These are phyloP conservation scores for Timandra comae DNA, from an alignment of 2,888 invertebrate genomes.

Conservation along the genomic window DNA sequence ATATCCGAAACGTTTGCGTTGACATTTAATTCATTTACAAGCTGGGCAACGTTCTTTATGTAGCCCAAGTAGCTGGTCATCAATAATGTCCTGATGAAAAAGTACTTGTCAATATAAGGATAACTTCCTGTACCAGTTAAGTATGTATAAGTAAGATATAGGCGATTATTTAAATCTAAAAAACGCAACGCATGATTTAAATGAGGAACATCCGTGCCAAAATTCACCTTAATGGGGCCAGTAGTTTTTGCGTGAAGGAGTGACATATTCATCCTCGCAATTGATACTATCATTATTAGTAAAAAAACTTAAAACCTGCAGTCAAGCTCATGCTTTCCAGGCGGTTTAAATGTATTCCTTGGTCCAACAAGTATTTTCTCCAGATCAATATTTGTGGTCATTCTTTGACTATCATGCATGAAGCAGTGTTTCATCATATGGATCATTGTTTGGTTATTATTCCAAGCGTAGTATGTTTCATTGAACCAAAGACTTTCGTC, in stretches of 20 bases:
- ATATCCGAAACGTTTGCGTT: constrained; percentile 69
- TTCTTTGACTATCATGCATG: constrained; percentile 52
- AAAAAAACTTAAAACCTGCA: constrained; percentile 35
- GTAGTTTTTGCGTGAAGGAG: neutral
- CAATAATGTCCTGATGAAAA: constrained; percentile 39
- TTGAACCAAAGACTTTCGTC: too few relatives aligned
- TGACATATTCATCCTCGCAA: neutral
- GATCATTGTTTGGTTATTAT: constrained; percentile 57
- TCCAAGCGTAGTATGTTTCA: constrained; percentile 61
- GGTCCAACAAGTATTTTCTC: constrained; percentile 39
- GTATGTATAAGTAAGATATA: too few relatives aligned
- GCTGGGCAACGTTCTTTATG: constrained; percentile 38
- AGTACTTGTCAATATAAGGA: too few relatives aligned
- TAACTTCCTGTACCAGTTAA: too few relatives aligned
- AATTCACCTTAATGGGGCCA: neutral
- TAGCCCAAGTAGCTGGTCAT: constrained; percentile 57
- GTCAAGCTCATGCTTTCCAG: constrained; percentile 50
- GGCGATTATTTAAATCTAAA: too few relatives aligned
- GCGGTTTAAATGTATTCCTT: constrained; percentile 36
- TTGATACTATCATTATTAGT: too few relatives aligned
- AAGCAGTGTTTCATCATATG: constrained; percentile 71
- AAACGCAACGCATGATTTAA: neutral
- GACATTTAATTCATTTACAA: constrained; percentile 52
- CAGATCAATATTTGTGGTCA: constrained; percentile 25
- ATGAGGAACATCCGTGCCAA: neutral